These are phyloP conservation scores for Drosophila subpulchrella DNA, from an alignment of 1,140 invertebrate species.

Conservation along the genomic window DNA sequence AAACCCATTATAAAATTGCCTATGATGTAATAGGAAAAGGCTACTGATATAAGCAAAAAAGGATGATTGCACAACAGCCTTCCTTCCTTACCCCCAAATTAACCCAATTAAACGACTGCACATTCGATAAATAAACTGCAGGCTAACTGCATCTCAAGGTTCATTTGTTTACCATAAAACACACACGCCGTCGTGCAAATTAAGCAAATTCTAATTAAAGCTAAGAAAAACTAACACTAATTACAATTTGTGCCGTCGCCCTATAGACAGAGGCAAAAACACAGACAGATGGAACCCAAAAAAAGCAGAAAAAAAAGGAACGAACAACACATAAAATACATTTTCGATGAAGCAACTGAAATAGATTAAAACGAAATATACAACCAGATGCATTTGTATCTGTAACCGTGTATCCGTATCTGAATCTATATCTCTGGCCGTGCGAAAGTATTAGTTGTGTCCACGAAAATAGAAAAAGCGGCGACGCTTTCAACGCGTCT, in stretches of 20 bases:
- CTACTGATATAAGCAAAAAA: not conserved
- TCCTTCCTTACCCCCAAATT: not conserved
- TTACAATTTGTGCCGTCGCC: constrained; percentile 73
- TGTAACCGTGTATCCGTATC: constrained; percentile 27
- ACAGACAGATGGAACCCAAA: constrained; percentile 29
- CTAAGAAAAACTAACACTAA: constrained; percentile 69
- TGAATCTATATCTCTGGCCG: constrained; percentile 31
- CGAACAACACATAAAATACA: constrained; percentile 40
- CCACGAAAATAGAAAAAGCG: constrained; percentile 68
- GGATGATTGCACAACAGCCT: constrained; percentile 12
- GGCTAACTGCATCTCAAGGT: constrained; percentile 73
- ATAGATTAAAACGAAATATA: constrained; percentile 76
- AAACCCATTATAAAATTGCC: not conserved
- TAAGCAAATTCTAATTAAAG: constrained; percentile 72
- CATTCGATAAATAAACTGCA: constrained; percentile 38
- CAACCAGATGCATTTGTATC: constrained; percentile 45
- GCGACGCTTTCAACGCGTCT: constrained; percentile 76
- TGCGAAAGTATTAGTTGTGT: constrained; percentile 44
- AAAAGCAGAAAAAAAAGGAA: not conserved
- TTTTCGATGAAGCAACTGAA: constrained; percentile 67
- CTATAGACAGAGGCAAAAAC: constrained; percentile 59
- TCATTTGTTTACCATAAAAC: constrained; percentile 47
- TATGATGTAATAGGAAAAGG: not conserved
- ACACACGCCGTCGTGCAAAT: constrained; percentile 45
- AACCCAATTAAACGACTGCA: constrained; percentile 26